Base-by-base conservation (phyloP, 2,888 invertebrate genomes). In the Pasiphila rectangulata region DNA sequence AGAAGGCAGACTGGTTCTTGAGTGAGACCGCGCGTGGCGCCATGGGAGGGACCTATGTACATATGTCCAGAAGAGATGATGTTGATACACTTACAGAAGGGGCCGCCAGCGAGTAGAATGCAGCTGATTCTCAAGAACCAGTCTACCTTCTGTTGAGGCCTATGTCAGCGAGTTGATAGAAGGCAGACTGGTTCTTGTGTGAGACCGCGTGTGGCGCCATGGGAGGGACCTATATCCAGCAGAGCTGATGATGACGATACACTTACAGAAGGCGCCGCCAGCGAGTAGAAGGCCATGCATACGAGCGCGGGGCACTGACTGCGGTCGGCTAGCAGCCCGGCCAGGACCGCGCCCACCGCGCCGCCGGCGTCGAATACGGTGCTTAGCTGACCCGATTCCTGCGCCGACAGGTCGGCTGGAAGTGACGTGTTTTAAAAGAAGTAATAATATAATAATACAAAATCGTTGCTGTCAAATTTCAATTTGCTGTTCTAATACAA, bases 291-390 rank as follows among this genome's bases (percentile, higher is more conserved):
- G 0, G 88, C 90, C 6, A 92, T 90, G 74, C 98, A 98, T 0
- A 96, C 96, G n/a, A 93, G 85, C 0, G 97, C 98, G 52, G 96
- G 94, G 90, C 95, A 95, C 20, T 94, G 94, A 13, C 90, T 92
- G 59, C 92, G 90, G 87, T 98, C 98, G 1, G 96, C 95, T 7
- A 98, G 77, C 27, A 94, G 84, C 0, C 98, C 98, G 1, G 98
- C 98, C 23, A 93, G 81, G 40, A 98, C 94, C 10, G 97, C 98
- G 32, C 98, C 98, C 41, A 91, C 72, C 53, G 97, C 96, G 1
- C 98, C 98, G 37, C 98, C 98, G 44, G 96, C 93, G 79, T 97
- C 96, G 79, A 96, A 97, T 12, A 95, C 83, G 1, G 93, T 94
- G 13, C 96, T 95, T 40, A 96, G 67, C 80, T 94, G 92, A 1